A percentile compares a stretch with the other conserved stretches of the same genome.
These are phyloP conservation scores for Aphis craccivora DNA, from an alignment of 1,140 invertebrate species.

Conservation along the genomic window DNA sequence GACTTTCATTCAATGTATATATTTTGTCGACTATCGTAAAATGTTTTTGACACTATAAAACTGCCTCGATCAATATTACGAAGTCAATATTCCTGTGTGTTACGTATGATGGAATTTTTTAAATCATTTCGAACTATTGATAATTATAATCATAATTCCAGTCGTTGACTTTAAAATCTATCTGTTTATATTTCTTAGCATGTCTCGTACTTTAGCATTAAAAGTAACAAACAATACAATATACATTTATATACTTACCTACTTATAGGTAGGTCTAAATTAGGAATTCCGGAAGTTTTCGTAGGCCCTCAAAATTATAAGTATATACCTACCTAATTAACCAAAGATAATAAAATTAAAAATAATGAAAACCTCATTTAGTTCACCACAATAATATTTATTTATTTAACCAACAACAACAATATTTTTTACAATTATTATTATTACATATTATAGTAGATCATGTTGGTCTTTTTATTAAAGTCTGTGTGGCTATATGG, in stretches of 20 bases:
- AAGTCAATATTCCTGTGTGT: background rate
- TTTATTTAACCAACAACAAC: no score
- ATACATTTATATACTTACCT: background rate
- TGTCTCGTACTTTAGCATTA: background rate
- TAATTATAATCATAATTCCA: background rate
- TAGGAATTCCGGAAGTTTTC: background rate
- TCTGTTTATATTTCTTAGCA: background rate
- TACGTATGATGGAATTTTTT: background rate
- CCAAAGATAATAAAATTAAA: background rate
- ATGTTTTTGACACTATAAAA: background rate
- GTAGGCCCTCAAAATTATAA: background rate
- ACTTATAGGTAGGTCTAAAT: background rate
- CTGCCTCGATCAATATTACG: background rate
- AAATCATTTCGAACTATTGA: background rate
- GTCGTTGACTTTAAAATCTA: background rate
- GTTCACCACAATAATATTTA: no score
- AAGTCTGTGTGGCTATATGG: no score
- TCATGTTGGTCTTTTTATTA: no score
- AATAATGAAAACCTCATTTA: no score
- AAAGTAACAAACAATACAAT: background rate
- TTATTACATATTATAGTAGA: no score
- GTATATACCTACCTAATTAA: no score
- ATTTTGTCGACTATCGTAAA: slow-evolving; percentile 19
- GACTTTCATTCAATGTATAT: slow-evolving; percentile 1
- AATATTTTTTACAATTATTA: no score